Base-by-base conservation (phyloP, 2,113 vertebrate species). In the Cryptotis parvus region DNA sequence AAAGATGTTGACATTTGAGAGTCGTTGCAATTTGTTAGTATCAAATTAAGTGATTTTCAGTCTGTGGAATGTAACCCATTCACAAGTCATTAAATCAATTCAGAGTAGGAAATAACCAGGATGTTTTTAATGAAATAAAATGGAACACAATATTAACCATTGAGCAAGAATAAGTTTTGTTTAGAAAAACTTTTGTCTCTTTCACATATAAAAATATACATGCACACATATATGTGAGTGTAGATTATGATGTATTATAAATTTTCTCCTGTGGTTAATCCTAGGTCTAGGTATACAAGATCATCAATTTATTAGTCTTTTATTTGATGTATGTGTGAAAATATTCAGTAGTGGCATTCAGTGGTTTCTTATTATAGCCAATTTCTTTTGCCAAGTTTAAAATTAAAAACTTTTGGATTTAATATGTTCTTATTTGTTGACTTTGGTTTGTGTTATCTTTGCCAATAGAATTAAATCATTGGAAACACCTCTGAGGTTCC, bases 91-190 rank as follows among this genome's bases (percentile, higher is more conserved):
- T 55, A 79, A 78, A 82, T 90, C 43, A 77, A 22, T 55, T 73
- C 68, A 45, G 43, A 45, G 1, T 39, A 31, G 41, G 16, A 26
- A 22, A 45, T 31, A 74, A n/a, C 5, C 15, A 63, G 45, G 1
- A 10, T 84, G 77, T 89, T 88, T 24, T 77, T 83, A 83, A 9
- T 69, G 16, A 61, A 77, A 87, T 75, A 81, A 84, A 90, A 75
- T 26, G 61, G 35, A 87, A 75, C 16, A 74, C 69, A 84, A 81
- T n/a, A 5, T 49, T 37, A 1, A 61, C 55, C 6, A 90, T 9
- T 70, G 15, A 68, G 16, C 33, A 91, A 72, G 31, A 88, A 33
- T 72, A 83, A 84, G 24, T 75, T 61, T 80, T 63, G 27, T 37
- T 82, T 66, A 80, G 29, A 73, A 37, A 87, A 90, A 77, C 31